These are phyloP conservation scores for Sebastes steindachneri DNA, from an alignment of 2,797 vertebrate species.

Conservation along the genomic window DNA sequence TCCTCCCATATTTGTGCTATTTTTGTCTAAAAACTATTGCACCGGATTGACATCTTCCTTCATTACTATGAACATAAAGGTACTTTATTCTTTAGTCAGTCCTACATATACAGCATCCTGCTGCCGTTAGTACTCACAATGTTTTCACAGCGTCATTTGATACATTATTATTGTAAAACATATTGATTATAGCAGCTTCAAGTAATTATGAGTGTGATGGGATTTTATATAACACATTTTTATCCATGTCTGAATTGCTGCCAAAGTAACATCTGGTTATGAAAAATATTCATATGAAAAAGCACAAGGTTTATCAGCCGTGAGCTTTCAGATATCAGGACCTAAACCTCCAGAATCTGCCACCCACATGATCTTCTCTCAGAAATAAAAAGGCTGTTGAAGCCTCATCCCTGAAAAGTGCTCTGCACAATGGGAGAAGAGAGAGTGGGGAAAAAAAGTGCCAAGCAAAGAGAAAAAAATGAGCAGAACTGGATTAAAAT, in stretches of 20 bases:
- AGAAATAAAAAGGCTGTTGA: neutral
- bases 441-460: conserved; percentile 38
- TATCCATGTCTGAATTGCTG: neutral
- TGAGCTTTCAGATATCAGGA: neutral
- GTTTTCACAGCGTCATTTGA: neutral
- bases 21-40: neutral
- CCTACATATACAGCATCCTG: neutral
- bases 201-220: neutral
- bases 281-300: neutral
- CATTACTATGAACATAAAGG: neutral
- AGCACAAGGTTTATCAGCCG: neutral
- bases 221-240: neutral
- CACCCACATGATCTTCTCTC: neutral
- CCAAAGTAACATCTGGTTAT: neutral
- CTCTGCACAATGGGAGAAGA: conserved; percentile 16
- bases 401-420: conserved; percentile 35
- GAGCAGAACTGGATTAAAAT: conserved; percentile 56
- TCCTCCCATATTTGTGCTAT: neutral
- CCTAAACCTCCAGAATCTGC: conserved; percentile 3
- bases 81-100: neutral
- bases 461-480: conserved; percentile 33
- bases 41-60: neutral
- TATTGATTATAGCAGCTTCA: neutral
- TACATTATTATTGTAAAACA: neutral
- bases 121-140: neutral